A percentile compares a stretch with the other conserved stretches of the same genome.
Evolutionary conservation across 2,797 vertebrate species (phyloP).

Genomic region (Okamejei kenojei): DNA sequence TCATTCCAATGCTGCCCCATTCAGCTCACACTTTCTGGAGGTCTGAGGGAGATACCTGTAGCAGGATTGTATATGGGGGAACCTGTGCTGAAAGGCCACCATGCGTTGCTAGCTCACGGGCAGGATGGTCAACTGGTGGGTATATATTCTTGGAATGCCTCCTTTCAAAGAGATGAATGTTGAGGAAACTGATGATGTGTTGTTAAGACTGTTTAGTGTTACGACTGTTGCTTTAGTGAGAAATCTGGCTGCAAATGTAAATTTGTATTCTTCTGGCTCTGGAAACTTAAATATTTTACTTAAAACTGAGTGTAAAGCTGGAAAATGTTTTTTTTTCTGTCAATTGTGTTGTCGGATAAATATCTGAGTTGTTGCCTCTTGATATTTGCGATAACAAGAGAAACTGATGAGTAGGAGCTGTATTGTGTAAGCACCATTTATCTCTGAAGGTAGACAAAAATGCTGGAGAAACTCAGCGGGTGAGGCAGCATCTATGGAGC

Average conservation of each 20-base stretch:
- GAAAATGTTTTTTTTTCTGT: not conserved
- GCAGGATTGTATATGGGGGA: conserved; percentile 48
- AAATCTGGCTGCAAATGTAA: not conserved
- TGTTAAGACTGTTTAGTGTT: not conserved
- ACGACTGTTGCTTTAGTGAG: not conserved
- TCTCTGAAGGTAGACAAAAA: not conserved
- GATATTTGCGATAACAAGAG: not conserved
- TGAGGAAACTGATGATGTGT: not conserved
- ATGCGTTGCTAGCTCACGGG: conserved; percentile 59
- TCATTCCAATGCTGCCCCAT: no score
- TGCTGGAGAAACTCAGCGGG: no score
- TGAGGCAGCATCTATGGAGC: no score
- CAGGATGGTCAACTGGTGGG: conserved; percentile 68
- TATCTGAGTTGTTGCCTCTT: not conserved
- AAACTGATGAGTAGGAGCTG: not conserved
- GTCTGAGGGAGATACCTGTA: not conserved
- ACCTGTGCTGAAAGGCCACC: conserved; percentile 46
- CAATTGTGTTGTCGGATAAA: not conserved
- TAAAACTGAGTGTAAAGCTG: not conserved
- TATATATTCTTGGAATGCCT: conserved; percentile 11
- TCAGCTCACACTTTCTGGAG: not conserved
- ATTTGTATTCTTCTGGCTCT: not conserved
- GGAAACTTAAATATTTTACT: not conserved
- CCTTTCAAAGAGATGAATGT: not conserved
- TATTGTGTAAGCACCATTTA: not conserved